Evolutionary conservation across 2,888 invertebrate species (phyloP).

Genomic region (Eubasilissa splendida): DNA sequence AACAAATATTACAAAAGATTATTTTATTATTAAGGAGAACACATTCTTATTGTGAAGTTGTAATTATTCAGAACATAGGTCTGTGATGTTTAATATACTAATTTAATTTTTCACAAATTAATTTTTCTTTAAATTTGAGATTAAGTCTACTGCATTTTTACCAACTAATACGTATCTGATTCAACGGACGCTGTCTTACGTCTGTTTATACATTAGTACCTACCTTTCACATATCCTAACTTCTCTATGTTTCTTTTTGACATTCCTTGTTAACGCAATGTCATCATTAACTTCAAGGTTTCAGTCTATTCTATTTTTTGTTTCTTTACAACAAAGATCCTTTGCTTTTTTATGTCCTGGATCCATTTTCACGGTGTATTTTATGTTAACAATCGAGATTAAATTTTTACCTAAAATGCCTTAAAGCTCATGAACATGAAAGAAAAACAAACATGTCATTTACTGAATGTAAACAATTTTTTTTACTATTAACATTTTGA

Average conservation of each 20-base stretch:
- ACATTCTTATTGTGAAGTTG: no score
- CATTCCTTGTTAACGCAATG: neutral
- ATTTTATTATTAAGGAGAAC: no score
- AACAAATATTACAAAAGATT: no score
- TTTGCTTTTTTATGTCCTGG: neutral
- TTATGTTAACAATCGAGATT: neutral
- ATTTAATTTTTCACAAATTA: no score
- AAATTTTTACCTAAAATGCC: neutral
- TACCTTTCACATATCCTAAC: no score
- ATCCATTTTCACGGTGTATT: constrained; percentile 18
- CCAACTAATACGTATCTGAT: no score
- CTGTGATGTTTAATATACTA: no score
- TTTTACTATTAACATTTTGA: constrained; percentile 1
- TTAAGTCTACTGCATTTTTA: no score
- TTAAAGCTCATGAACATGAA: neutral
- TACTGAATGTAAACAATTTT: constrained; percentile 29
- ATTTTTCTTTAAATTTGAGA: no score
- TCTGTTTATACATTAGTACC: no score
- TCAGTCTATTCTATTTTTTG: neutral
- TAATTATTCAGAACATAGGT: no score
- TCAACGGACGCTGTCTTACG: no score
- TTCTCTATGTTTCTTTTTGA: neutral
- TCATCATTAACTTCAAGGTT: neutral
- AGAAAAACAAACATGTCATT: constrained; percentile 3
- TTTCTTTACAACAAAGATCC: neutral